These are phyloP conservation scores for Leptarthrus brevirostris DNA, from an alignment of 2,888 invertebrate genomes.

Conservation along the genomic window DNA sequence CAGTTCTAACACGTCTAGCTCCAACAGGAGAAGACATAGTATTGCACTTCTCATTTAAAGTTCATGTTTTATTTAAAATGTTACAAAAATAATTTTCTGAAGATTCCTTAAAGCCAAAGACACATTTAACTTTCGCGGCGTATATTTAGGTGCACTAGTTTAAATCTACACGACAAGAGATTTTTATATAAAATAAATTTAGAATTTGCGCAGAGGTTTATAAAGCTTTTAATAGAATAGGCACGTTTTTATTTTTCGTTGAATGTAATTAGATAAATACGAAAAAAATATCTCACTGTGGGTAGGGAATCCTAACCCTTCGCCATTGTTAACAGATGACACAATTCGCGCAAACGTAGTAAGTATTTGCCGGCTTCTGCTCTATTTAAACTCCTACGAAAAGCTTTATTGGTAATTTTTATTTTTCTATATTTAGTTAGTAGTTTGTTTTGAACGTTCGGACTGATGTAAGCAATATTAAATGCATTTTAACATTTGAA, in stretches of 20 bases:
- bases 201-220: neutral
- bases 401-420: no score
- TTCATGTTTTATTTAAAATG: neutral
- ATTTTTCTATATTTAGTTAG: no score
- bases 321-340: conserved; percentile 51
- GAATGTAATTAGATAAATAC: neutral
- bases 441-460: no score
- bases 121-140: no score
- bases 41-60: conserved; percentile 14
- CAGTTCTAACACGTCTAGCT: conserved; percentile 65
- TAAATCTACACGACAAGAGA: neutral
- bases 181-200: neutral
- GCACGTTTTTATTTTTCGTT: neutral
- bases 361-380: no score
- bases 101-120: neutral
- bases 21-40: conserved; percentile 60
- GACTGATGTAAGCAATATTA: no score
- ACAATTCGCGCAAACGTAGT: conserved; percentile 55
- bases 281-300: neutral
- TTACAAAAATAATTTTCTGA: conserved; percentile 13
- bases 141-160: conserved; percentile 17
- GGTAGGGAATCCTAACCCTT: conserved; percentile 31
- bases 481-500: no score
- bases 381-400: no score
- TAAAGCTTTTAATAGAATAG: neutral